Conservation (phyloP, 2,888 invertebrate genomes). For the Hetaerina titia region DNA sequence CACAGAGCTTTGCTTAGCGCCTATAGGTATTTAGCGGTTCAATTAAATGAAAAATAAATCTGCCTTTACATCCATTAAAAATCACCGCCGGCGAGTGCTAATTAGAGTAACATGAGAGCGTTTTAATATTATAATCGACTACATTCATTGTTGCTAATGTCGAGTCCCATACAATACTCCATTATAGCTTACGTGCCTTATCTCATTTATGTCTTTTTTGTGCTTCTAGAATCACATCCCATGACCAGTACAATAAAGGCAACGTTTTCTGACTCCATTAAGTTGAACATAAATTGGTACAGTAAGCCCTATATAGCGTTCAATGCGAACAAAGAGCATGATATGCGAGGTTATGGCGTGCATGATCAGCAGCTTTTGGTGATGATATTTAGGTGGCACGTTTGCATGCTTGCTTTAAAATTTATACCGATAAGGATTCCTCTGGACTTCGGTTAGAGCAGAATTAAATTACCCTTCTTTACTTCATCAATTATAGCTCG, state of each 20-base stretch:
- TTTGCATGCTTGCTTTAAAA: constrained; percentile 40
- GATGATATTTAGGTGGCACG: neutral
- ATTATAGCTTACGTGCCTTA: neutral
- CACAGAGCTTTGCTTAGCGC: neutral
- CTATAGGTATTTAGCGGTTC: neutral
- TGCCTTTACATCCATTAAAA: neutral
- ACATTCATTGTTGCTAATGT: neutral
- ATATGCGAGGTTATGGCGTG: constrained; percentile 47
- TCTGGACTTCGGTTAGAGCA: too few relatives aligned
- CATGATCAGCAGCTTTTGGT: neutral
- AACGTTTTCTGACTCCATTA: constrained; percentile 78
- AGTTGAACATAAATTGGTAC: constrained; percentile 78
- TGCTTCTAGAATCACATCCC: constrained; percentile 72
- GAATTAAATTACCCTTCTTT: neutral
- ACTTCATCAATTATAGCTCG: too few relatives aligned
- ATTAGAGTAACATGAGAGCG: neutral
- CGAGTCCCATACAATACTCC: neutral
- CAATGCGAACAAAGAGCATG: constrained; percentile 69
- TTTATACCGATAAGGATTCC: neutral
- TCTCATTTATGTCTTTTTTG: constrained; percentile 70
- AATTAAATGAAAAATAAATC: neutral
- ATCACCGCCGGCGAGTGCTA: neutral
- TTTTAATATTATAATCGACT: neutral
- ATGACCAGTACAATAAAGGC: constrained; percentile 78
- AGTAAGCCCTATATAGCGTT: constrained; percentile 72